Conservation (phyloP, 2,113 vertebrate species). For the Canis aureus region DNA sequence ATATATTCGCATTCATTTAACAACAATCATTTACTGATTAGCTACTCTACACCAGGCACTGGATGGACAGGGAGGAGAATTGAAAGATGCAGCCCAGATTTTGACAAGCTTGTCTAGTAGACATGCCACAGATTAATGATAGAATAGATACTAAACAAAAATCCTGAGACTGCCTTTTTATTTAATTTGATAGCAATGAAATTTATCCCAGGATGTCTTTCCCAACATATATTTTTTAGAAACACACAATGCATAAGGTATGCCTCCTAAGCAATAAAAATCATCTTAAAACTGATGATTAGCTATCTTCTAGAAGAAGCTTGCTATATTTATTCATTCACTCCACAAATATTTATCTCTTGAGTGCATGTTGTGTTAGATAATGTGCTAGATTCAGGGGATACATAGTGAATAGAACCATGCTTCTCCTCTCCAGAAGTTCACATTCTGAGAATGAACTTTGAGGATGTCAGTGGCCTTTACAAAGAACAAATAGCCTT, state of each 20-base stretch:
- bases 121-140: background rate
- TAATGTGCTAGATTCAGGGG: background rate
- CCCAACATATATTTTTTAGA: conserved; percentile 13
- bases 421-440: background rate
- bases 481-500: background rate
- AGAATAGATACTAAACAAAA: background rate
- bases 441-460: background rate
- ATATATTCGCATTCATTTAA: background rate
- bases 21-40: background rate
- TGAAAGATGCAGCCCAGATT: background rate
- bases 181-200: conserved; percentile 28
- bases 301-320: background rate
- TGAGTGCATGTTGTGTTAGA: background rate
- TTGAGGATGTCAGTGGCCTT: background rate
- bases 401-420: background rate
- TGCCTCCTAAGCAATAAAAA: background rate
- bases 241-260: background rate
- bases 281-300: background rate
- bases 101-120: background rate
- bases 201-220: background rate
- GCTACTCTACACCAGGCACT: background rate
- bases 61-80: no score
- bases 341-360: background rate
- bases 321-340: background rate
- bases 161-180: background rate